A percentile compares a stretch with the other conserved stretches of the same genome.
Evolutionary conservation across 2,888 invertebrate species (phyloP).

Genomic region (Stictocephala bisonia): DNA sequence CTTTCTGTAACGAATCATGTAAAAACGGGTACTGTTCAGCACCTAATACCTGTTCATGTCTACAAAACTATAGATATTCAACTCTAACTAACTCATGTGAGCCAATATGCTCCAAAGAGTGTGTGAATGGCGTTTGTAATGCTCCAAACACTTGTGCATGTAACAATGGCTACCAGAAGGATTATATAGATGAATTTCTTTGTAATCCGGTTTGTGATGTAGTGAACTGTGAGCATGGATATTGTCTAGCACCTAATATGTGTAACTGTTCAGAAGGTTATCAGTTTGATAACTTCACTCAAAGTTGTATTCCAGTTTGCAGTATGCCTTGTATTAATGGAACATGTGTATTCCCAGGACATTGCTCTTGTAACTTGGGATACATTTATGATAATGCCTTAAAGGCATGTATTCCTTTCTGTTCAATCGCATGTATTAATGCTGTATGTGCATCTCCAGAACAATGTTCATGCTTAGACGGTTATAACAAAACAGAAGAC

Average conservation of each 20-base stretch:
- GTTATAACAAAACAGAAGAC: background rate
- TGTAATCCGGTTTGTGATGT: slow-evolving; percentile 5
- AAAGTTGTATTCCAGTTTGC: background rate
- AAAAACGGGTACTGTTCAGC: too few species aligned
- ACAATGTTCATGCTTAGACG: background rate
- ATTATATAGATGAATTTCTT: background rate
- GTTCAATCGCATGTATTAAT: background rate
- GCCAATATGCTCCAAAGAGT: slow-evolving; percentile 1
- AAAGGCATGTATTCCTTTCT: background rate
- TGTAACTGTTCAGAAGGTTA: background rate
- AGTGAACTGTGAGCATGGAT: background rate
- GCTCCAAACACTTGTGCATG: background rate
- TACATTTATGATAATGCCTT: background rate
- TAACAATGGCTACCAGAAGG: background rate
- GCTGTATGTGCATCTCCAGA: background rate
- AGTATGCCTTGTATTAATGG: background rate
- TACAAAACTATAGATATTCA: too few species aligned
- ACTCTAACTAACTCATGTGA: background rate
- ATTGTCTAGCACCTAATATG: background rate
- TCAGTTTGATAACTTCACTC: background rate
- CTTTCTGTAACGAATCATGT: too few species aligned
- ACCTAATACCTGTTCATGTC: too few species aligned
- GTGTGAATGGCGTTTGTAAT: background rate
- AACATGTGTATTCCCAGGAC: background rate
- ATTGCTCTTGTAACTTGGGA: slow-evolving; percentile 1